A percentile compares a stretch with the other conserved stretches of the same genome.
phyloP scores from a whole-genome alignment of 2,113 vertebrate species.

The Phoxinus phoxinus region DNA sequence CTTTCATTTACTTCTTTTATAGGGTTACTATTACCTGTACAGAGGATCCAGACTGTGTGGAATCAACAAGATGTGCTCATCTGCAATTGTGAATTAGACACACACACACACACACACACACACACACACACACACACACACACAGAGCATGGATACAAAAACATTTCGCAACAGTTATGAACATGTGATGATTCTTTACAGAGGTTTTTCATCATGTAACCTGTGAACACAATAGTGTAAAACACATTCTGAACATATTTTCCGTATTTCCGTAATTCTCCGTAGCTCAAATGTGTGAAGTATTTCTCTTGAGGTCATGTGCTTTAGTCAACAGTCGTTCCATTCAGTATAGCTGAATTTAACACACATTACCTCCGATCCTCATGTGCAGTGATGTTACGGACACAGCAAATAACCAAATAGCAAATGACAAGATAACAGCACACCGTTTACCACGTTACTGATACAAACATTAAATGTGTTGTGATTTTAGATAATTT shows the following conservation, averaged over 20 bases:
- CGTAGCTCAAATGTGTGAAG: conserved; percentile 4
- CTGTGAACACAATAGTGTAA: background rate
- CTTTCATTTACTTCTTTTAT: conserved; percentile 37
- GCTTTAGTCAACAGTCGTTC: background rate
- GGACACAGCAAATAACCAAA: conserved; percentile 22
- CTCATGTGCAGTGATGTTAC: conserved; percentile 7
- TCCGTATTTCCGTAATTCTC: too few relatives aligned
- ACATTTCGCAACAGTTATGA: background rate
- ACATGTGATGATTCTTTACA: background rate
- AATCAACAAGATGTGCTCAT: conserved; percentile 88
- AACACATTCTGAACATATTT: background rate
- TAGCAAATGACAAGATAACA: background rate
- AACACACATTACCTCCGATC: background rate
- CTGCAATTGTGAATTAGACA: conserved; percentile 80
- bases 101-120: background rate
- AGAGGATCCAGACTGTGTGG: conserved; percentile 85
- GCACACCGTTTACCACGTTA: background rate
- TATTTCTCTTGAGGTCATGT: background rate
- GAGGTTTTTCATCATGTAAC: background rate
- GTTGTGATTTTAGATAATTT: conserved; percentile 7
- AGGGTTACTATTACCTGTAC: conserved; percentile 91
- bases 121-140: conserved; percentile 2
- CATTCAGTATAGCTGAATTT: background rate
- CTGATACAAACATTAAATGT: background rate
- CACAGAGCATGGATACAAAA: conserved; percentile 1